Evolutionary conservation across 2,888 invertebrate species (phyloP).

Genomic region (Drosophila barbarae): DNA sequence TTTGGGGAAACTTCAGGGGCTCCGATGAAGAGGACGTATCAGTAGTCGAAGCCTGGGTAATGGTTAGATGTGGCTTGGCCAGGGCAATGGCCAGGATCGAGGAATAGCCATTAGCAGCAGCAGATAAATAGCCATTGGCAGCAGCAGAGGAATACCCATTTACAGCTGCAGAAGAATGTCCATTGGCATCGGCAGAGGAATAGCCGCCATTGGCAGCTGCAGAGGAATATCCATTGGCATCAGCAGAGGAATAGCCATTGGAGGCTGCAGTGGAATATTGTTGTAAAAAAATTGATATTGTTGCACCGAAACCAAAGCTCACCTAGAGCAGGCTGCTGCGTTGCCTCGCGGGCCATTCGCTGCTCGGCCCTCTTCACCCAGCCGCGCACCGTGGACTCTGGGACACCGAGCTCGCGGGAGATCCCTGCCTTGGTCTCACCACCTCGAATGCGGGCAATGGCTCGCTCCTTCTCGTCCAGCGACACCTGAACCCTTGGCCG

Average conservation of each 20-base stretch:
- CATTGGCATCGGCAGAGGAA: too few relatives aligned
- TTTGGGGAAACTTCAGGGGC: conserved; percentile 25
- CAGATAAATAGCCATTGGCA: neutral
- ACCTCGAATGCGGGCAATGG: conserved; percentile 62
- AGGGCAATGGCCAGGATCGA: conserved; percentile 25
- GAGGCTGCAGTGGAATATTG: neutral
- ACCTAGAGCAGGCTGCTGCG: conserved; percentile 39
- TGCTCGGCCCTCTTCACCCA: conserved; percentile 66
- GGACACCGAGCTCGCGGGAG: conserved; percentile 64
- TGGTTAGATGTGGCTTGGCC: conserved; percentile 21
- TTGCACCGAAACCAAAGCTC: neutral
- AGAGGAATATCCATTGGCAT: neutral
- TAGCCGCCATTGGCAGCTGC: neutral
- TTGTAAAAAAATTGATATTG: neutral
- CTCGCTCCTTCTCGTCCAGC: conserved; percentile 56
- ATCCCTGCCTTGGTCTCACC: conserved; percentile 67
- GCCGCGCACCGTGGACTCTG: conserved; percentile 65
- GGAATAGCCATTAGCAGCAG: neutral
- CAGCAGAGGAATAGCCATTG: neutral
- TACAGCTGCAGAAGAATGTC: neutral
- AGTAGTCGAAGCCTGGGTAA: neutral
- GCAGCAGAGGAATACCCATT: too few relatives aligned
- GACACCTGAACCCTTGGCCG: conserved; percentile 63
- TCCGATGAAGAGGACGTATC: conserved; percentile 1
- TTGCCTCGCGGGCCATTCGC: conserved; percentile 49